Evolutionary conservation across 2,888 invertebrate species (phyloP).

Genomic region (Diaperis boleti): DNA sequence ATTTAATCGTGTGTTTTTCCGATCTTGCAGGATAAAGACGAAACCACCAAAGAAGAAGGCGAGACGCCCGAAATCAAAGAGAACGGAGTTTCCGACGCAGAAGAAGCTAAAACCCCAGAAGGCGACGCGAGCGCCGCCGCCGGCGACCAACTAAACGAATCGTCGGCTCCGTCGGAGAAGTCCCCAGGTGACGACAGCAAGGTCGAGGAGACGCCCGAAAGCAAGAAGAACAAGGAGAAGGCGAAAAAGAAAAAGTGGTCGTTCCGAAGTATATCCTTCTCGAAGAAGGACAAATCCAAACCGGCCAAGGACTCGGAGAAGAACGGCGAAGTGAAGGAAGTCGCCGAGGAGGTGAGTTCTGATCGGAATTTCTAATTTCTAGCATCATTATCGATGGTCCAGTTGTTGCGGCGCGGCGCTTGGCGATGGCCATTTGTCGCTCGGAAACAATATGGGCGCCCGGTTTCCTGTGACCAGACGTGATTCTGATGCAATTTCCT

Average conservation of each 20-base stretch:
- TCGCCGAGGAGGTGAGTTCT: constrained; percentile 74
- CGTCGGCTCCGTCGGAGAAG: constrained; percentile 56
- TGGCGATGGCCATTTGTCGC: constrained; percentile 16
- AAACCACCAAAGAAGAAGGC: constrained; percentile 56
- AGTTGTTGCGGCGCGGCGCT: constrained; percentile 17
- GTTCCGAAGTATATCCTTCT: constrained; percentile 88
- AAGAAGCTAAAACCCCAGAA: constrained; percentile 61
- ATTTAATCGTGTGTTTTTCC: constrained; percentile 8
- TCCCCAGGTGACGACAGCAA: constrained; percentile 33
- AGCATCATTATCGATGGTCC: constrained; percentile 11
- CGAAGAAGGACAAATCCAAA: constrained; percentile 88
- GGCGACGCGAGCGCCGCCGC: constrained; percentile 59
- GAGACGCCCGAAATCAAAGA: constrained; percentile 59
- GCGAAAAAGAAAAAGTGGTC: constrained; percentile 89
- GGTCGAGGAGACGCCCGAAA: constrained; percentile 55
- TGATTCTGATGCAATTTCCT: constrained; percentile 58
- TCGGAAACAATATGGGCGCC: constrained; percentile 26
- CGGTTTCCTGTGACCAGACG: constrained; percentile 53
- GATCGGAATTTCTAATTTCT: constrained; percentile 8
- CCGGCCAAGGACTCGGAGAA: constrained; percentile 77
- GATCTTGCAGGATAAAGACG: constrained; percentile 64
- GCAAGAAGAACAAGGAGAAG: constrained; percentile 61
- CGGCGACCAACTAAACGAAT: constrained; percentile 65
- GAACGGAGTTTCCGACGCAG: constrained; percentile 62
- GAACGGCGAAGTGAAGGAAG: constrained; percentile 71